Evolutionary conservation across 1,140 invertebrate species (phyloP).

Genomic region (Belonocnema kinseyi): DNA sequence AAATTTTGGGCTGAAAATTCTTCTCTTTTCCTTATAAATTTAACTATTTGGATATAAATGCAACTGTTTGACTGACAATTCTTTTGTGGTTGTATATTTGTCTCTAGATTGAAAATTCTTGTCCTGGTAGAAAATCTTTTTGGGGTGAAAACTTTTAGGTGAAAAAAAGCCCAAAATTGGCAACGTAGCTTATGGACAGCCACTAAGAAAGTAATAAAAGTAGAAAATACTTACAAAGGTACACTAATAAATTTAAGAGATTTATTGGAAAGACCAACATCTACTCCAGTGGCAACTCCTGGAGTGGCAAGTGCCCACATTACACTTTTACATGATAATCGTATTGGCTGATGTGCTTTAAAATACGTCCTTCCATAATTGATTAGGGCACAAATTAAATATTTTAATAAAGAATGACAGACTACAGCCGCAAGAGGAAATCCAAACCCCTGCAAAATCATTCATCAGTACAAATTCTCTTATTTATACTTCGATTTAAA

Average conservation of each 20-base stretch:
- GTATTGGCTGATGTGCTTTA: slow-evolving; percentile 79
- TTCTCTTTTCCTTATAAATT: too few species aligned
- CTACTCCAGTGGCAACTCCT: slow-evolving; percentile 94
- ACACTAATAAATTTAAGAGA: slow-evolving; percentile 94
- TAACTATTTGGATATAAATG: too few species aligned
- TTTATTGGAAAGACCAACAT: slow-evolving; percentile 99
- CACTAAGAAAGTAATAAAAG: background rate
- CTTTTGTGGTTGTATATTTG: too few species aligned
- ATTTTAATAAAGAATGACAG: slow-evolving; percentile 91
- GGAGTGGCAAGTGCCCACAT: slow-evolving; percentile 82
- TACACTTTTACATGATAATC: slow-evolving; percentile 82
- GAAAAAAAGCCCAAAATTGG: too few species aligned
- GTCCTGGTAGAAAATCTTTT: too few species aligned
- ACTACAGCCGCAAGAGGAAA: slow-evolving; percentile 90
- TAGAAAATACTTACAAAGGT: slow-evolving; percentile 84
- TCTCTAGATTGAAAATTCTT: too few species aligned
- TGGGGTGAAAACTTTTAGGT: too few species aligned
- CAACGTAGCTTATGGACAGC: too few species aligned
- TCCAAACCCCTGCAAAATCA: slow-evolving; percentile 82
- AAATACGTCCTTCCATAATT: slow-evolving; percentile 79
- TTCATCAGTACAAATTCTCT: slow-evolving; percentile 33
- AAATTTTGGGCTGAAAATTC: too few species aligned
- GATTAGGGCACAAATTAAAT: slow-evolving; percentile 82
- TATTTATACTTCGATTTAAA: slow-evolving; percentile 16
- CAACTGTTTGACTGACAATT: too few species aligned